These are phyloP conservation scores for Phoxinus phoxinus DNA, from an alignment of 2,113 vertebrate species.

Conservation along the genomic window DNA sequence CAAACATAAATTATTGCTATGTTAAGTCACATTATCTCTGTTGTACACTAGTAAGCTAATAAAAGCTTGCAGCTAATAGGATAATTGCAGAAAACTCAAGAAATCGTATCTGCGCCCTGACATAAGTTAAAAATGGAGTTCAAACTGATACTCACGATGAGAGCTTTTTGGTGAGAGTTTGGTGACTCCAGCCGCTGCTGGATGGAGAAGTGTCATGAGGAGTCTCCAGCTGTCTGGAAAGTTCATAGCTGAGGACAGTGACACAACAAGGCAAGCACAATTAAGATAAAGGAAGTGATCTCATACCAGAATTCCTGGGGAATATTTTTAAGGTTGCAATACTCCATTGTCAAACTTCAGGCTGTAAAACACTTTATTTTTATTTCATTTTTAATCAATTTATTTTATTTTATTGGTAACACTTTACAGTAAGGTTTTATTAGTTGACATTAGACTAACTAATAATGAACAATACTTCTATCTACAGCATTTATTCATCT, in stretches of 20 bases:
- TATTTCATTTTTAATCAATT: not conserved
- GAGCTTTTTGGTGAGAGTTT: constrained; percentile 79
- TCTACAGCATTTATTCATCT: too few species aligned
- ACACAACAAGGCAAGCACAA: not conserved
- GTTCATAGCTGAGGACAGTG: constrained; percentile 76
- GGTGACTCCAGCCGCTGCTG: constrained; percentile 74
- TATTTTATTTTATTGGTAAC: not conserved
- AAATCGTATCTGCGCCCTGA: too few species aligned
- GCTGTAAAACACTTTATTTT: not conserved
- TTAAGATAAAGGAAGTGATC: not conserved
- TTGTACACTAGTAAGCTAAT: not conserved
- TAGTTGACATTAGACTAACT: too few species aligned
- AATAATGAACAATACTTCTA: too few species aligned
- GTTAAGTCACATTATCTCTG: not conserved
- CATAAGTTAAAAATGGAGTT: not conserved
- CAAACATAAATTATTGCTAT: not conserved
- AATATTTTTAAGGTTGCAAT: not conserved
- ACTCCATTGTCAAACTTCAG: not conserved
- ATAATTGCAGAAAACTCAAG: not conserved
- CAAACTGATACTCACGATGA: constrained; percentile 76
- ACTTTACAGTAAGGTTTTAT: too few species aligned
- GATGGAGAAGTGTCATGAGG: constrained; percentile 85
- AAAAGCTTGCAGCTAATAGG: not conserved
- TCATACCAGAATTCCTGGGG: not conserved
- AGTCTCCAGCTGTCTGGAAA: constrained; percentile 84